Evolutionary conservation across 2,113 vertebrate genomes (phyloP).

Genomic region (Chunga burmeisteri): DNA sequence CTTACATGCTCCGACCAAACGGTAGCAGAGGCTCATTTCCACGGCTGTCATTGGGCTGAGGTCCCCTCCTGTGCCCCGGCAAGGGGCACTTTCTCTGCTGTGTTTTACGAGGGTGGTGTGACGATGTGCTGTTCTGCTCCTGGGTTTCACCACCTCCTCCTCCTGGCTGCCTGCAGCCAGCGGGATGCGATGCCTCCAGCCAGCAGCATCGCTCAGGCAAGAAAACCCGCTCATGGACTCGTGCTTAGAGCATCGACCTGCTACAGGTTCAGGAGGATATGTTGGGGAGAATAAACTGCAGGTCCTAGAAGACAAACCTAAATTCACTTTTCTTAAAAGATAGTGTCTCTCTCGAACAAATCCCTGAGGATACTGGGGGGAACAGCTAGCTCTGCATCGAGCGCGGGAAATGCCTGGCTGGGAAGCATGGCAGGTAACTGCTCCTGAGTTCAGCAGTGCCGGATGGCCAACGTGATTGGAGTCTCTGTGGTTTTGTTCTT

Average conservation of each 20-base stretch:
- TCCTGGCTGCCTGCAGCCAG: neutral
- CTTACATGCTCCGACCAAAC: rapidly evolving
- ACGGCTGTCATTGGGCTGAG: neutral
- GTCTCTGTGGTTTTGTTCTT: neutral
- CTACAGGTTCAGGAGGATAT: neutral
- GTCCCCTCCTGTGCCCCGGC: rapidly evolving
- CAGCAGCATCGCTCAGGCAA: rapidly evolving
- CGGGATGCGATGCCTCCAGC: neutral
- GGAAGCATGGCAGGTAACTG: neutral
- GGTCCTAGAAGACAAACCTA: neutral
- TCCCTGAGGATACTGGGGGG: too few species aligned
- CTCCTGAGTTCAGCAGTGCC: neutral
- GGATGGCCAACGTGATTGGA: neutral
- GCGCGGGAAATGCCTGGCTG: neutral
- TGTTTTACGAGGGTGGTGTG: neutral
- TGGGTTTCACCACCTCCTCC: neutral
- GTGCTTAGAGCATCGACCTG: neutral
- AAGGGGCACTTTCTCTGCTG: neutral
- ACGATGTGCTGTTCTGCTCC: neutral
- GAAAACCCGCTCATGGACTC: rapidly evolving
- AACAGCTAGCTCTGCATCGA: neutral
- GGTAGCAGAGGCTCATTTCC: neutral
- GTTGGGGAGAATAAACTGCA: neutral
- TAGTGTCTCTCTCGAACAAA: neutral
- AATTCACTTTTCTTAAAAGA: neutral